These are phyloP conservation scores for Pristis pectinata DNA, from an alignment of 2,797 vertebrate genomes.

Conservation along the genomic window DNA sequence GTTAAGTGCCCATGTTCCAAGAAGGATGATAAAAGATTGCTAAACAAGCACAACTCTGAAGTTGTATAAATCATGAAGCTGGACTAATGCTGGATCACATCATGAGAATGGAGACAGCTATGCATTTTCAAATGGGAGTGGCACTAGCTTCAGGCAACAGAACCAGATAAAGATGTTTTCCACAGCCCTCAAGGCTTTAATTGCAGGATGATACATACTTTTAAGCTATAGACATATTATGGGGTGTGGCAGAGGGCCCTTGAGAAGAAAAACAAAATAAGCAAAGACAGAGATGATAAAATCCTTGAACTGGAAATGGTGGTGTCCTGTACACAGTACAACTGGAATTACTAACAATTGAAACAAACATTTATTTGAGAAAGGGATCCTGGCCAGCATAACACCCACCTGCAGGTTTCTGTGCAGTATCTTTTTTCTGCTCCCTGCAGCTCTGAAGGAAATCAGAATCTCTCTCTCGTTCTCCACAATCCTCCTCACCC, in stretches of 20 bases:
- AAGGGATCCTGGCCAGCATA: background rate
- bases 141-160: background rate
- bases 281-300: background rate
- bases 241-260: too few species aligned
- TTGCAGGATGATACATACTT: background rate
- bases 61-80: background rate
- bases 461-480: conserved; percentile 54
- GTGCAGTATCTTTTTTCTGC: conserved; percentile 57
- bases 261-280: too few species aligned
- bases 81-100: too few species aligned
- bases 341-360: background rate
- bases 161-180: background rate
- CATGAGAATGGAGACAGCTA: background rate
- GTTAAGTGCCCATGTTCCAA: too few species aligned
- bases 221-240: too few species aligned
- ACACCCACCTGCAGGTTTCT: conserved; percentile 69
- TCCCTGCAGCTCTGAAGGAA: conserved; percentile 55
- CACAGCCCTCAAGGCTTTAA: background rate
- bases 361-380: background rate
- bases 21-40: background rate
- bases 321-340: too few species aligned
- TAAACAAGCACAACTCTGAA: background rate
- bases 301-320: background rate
- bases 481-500: conserved; percentile 40
- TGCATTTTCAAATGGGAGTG: background rate